Evolutionary conservation across 2,797 vertebrate species (phyloP).

Genomic region (Strix occidentalis): DNA sequence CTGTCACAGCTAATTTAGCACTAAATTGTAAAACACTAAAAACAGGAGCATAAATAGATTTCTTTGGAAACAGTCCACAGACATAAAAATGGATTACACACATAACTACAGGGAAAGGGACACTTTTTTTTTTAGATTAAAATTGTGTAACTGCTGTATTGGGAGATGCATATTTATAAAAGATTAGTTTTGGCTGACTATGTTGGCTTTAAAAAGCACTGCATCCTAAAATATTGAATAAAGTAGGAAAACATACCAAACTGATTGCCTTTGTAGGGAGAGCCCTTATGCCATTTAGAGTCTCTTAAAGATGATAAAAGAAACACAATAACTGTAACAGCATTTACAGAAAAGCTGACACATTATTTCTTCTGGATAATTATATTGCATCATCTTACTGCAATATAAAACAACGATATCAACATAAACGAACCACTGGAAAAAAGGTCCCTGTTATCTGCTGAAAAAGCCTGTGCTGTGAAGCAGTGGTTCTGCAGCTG

Average conservation of each 20-base stretch:
- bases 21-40: not conserved
- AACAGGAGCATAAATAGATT: not conserved
- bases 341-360: not conserved
- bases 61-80: not conserved
- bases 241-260: not conserved
- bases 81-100: not conserved
- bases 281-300: not conserved
- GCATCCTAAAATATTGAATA: slow-evolving; percentile 28
- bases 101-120: not conserved
- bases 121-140: not conserved
- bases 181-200: not conserved
- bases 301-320: not conserved
- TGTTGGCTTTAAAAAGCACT: not conserved
- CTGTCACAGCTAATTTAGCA: not conserved
- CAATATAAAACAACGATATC: not conserved
- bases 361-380: not conserved
- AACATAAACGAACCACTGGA: not conserved
- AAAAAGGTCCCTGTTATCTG: not conserved
- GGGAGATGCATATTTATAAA: not conserved
- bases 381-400: not conserved
- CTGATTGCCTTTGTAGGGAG: not conserved
- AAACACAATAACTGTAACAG: not conserved
- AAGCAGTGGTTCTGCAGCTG: not conserved
- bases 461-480: not conserved
- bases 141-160: not conserved